phyloP scores from a whole-genome alignment of 2,113 vertebrate species.

The Chaetodon trifascialis region DNA sequence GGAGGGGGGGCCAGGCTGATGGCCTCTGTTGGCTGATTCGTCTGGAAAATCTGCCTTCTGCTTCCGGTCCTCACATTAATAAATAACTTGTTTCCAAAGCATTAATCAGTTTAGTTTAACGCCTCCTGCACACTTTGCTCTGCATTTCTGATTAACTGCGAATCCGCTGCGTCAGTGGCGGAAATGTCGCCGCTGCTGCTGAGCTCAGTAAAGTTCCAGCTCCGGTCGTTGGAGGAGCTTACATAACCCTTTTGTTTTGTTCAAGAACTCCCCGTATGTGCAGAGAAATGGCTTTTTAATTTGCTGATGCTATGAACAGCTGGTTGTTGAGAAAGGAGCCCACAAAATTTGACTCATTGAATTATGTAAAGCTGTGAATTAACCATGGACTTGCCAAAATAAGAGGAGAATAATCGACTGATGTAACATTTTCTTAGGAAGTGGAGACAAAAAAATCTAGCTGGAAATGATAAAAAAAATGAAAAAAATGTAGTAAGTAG shows the following conservation, averaged over 20 bases:
- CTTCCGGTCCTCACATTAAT: neutral
- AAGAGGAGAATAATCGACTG: neutral
- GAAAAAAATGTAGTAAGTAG: neutral
- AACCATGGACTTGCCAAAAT: neutral
- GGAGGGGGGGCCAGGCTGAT: neutral
- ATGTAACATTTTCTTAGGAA: neutral
- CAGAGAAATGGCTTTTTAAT: conserved; percentile 7
- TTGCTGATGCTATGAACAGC: conserved; percentile 24
- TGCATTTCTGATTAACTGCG: conserved; percentile 16
- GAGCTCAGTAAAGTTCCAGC: conserved; percentile 35
- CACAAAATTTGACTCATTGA: neutral
- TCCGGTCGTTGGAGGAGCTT: neutral
- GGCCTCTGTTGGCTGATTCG: neutral
- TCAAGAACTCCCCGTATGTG: conserved; percentile 1
- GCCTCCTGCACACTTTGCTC: neutral
- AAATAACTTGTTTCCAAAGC: conserved; percentile 1
- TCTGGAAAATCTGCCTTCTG: conserved; percentile 16
- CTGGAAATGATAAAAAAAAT: neutral
- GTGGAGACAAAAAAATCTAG: neutral
- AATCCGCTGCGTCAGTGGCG: conserved; percentile 33
- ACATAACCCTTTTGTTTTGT: conserved; percentile 7
- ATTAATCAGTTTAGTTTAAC: neutral
- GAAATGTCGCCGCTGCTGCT: conserved; percentile 24
- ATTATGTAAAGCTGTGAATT: conserved; percentile 14
- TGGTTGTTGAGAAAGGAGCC: neutral